Evolutionary conservation across 2,113 vertebrate genomes (phyloP).

Genomic region (Grallaria varia): DNA sequence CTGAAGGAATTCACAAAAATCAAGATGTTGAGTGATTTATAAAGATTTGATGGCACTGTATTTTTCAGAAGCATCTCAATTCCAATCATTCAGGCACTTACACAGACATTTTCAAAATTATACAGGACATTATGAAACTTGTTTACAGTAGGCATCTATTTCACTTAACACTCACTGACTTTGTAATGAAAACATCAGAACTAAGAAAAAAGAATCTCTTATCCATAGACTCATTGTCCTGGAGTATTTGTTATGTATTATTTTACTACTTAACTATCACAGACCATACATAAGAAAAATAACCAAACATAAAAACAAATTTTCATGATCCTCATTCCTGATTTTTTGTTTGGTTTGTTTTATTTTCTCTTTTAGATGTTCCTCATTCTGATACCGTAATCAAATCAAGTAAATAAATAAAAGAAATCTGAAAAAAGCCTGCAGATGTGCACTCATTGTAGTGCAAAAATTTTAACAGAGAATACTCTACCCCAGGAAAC

Average conservation of each 20-base stretch:
- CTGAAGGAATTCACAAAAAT: background rate
- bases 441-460: background rate
- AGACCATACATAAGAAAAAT: background rate
- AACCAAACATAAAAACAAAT: background rate
- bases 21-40: background rate
- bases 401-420: background rate
- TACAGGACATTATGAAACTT: background rate
- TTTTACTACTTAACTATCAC: background rate
- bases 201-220: background rate
- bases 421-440: background rate
- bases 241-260: background rate
- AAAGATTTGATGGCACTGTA: background rate
- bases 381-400: background rate
- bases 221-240: background rate
- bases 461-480: background rate
- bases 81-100: background rate
- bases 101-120: background rate
- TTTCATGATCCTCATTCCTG: rapidly evolving
- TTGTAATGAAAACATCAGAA: background rate
- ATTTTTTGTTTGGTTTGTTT: background rate
- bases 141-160: background rate
- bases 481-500: background rate
- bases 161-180: background rate
- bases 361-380: background rate
- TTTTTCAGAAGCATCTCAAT: background rate